A percentile compares a stretch with the other conserved stretches of the same genome.
These are phyloP conservation scores for Odobenus rosmarus DNA, from an alignment of 2,113 vertebrate genomes.

Conservation along the genomic window DNA sequence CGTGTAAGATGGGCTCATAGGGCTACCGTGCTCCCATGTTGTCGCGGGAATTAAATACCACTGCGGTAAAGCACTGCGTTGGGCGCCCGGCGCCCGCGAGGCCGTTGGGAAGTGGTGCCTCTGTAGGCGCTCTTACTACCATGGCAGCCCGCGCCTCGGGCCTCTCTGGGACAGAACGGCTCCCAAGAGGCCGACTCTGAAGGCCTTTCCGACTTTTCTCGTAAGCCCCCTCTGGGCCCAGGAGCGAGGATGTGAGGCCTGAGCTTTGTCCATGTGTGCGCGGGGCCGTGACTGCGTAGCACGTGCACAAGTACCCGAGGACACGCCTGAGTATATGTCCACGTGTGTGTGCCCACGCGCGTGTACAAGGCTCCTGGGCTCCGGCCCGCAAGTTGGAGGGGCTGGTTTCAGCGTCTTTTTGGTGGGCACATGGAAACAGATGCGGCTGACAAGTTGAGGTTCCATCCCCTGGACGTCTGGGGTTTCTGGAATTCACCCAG, in stretches of 20 bases:
- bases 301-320: not conserved
- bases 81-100: not conserved
- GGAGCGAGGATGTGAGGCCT: not conserved
- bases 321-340: accelerated
- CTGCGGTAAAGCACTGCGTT: accelerated
- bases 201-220: not conserved
- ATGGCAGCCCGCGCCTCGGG: not conserved
- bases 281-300: not conserved
- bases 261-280: accelerated
- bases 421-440: accelerated
- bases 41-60: not conserved
- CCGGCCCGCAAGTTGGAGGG: not conserved
- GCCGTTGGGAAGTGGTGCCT: not conserved
- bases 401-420: not conserved
- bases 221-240: not conserved
- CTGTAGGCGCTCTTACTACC: not conserved
- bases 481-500: not conserved
- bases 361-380: not conserved
- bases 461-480: accelerated
- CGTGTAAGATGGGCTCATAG: not conserved
- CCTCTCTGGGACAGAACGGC: not conserved
- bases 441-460: not conserved
- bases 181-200: too few species aligned
- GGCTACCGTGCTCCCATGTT: accelerated
- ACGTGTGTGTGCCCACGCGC: accelerated